phyloP scores from a whole-genome alignment of 2,113 vertebrate species.

The Cynoglossus semilaevis region DNA sequence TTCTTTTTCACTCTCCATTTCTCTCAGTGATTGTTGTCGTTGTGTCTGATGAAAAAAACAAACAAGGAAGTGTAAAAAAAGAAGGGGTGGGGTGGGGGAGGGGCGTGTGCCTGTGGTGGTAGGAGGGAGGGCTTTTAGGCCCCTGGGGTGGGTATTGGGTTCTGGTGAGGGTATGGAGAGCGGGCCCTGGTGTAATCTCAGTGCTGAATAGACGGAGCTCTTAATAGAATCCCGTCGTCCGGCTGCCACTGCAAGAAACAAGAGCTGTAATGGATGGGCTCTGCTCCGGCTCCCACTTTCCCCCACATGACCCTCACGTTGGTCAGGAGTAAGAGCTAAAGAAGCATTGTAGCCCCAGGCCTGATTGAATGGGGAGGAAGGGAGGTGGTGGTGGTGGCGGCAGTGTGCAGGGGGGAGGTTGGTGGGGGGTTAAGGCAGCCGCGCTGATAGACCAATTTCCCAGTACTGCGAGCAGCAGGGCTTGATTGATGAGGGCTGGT shows the following conservation, averaged over 20 bases:
- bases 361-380: constrained; percentile 95
- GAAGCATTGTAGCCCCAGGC: constrained; percentile 96
- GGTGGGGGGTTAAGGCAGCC: constrained; percentile 64
- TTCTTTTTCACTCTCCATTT: constrained; percentile 37
- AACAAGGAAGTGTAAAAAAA: constrained; percentile 51
- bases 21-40: constrained; percentile 60
- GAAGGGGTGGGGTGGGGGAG: neutral
- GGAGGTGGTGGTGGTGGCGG: constrained; percentile 58
- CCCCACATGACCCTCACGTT: constrained; percentile 89
- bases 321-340: constrained; percentile 95
- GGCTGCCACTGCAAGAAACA: constrained; percentile 88
- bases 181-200: constrained; percentile 80
- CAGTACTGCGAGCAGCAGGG: constrained; percentile 87
- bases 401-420: constrained; percentile 19
- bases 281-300: constrained; percentile 68
- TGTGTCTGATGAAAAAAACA: constrained; percentile 31
- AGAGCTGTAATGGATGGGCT: constrained; percentile 89
- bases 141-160: constrained; percentile 56
- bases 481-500: constrained; percentile 99
- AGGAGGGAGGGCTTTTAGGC: constrained; percentile 36
- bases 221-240: constrained; percentile 91
- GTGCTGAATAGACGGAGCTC: constrained; percentile 81
- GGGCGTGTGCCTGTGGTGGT: neutral
- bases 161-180: constrained; percentile 55
- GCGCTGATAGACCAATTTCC: constrained; percentile 98